Evolutionary conservation across 2,113 vertebrate genomes (phyloP), one percentile per base, ranked within the genome.

Genomic region (Siniperca chuatsi): DNA sequence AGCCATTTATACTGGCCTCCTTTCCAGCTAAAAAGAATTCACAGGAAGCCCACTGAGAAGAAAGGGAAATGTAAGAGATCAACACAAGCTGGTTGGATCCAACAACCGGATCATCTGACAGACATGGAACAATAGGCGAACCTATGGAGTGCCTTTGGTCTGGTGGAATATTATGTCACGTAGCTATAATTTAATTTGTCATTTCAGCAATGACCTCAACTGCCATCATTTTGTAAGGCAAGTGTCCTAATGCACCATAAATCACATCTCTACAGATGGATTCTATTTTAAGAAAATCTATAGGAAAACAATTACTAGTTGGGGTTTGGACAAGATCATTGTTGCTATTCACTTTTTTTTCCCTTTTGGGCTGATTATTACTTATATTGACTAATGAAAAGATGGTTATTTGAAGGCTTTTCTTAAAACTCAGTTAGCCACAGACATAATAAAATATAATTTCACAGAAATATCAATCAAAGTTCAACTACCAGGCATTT

Each of bases 1-100:
- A 12, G 66, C 46, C 90, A 85, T 94, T 90, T 95, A 95, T 94
- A 94, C 85, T 88, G 90, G 8, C 93, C 92, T 91, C 86, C 15
- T 94, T 94, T 87, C 68, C 21, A 79, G 55, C 78, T 46, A 13
- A 87, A 90, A 71, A 55, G 65, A 70, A 78, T 75, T 33, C 68
- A 81, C 55, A 48, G 65, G 52, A 91, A 85, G 89, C 86, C 82
- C 52, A 29, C 8, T 21, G 85, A 89, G 79, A 80, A 78, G 78
- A 87, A 83, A 81, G 25, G 62, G 72, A 55, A 78, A 52, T 37
- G 75, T 54, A 78, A 62, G 58, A 68, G 65, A 78, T 85, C 77
- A 89, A 85, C 78, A 82, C 35, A 62, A 90, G 80, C 61, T 72
- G 75, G 6, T 33, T 48, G 70, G 48, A 69, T 50, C 40, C 48